These are phyloP conservation scores for Drosophila setifemur DNA, from an alignment of 1,140 invertebrate species.

Conservation along the genomic window DNA sequence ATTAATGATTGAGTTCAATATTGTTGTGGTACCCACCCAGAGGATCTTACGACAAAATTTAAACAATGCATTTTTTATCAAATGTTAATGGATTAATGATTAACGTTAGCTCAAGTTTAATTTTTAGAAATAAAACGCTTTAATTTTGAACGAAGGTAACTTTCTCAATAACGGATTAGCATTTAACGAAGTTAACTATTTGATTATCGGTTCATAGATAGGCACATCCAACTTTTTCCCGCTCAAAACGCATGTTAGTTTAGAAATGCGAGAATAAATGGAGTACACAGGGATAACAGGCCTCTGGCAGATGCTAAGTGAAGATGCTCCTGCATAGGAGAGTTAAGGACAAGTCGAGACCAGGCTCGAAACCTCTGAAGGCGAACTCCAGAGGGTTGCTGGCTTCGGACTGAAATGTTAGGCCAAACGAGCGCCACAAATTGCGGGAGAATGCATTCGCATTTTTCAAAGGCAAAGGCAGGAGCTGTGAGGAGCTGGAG, in stretches of 20 bases:
- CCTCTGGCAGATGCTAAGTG: conserved; percentile 7
- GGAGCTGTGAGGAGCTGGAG: background rate
- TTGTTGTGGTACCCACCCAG: too few species aligned
- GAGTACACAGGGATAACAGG: conserved; percentile 18
- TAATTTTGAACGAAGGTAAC: too few species aligned
- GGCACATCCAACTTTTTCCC: conserved; percentile 2
- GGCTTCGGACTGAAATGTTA: conserved; percentile 27
- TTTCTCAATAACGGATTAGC: too few species aligned
- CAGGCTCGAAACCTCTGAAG: background rate
- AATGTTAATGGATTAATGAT: too few species aligned
- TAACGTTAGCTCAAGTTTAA: too few species aligned
- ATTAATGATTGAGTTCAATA: too few species aligned
- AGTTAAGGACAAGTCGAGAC: conserved; percentile 18
- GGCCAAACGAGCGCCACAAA: conserved; percentile 60
- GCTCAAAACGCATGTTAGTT: conserved; percentile 49
- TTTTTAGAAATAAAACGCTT: too few species aligned
- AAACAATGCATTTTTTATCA: too few species aligned
- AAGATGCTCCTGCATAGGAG: conserved; percentile 41
- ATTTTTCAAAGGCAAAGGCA: conserved; percentile 61
- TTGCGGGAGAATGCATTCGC: conserved; percentile 74
- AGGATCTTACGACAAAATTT: too few species aligned
- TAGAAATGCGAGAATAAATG: conserved; percentile 38
- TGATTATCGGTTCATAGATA: background rate
- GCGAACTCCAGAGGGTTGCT: conserved; percentile 7
- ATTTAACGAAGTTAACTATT: too few species aligned